Evolutionary conservation across 2,888 invertebrate genomes (phyloP).

Genomic region (Chamaedrilus cognettii): DNA sequence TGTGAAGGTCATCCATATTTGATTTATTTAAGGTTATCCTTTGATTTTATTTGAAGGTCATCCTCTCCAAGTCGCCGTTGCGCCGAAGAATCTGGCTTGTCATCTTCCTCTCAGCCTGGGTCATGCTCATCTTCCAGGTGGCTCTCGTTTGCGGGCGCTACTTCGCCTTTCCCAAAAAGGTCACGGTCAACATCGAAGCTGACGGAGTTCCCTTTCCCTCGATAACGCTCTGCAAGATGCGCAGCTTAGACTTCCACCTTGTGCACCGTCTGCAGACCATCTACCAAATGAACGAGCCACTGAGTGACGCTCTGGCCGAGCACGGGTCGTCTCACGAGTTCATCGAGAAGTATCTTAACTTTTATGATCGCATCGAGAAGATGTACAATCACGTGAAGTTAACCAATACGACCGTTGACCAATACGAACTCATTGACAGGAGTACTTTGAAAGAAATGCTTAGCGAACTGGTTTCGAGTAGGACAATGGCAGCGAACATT

Average conservation of each 20-base stretch:
- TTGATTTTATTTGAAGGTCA: no score
- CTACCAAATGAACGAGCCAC: no score
- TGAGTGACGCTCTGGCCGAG: no score
- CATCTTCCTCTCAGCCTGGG: constrained; percentile 35
- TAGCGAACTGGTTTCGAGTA: constrained; percentile 36
- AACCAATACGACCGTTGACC: constrained; percentile 32
- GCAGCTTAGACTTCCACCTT: constrained; percentile 37
- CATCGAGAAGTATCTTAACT: constrained; percentile 29
- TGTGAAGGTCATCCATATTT: no score
- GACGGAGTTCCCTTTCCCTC: constrained; percentile 38
- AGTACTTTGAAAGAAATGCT: constrained; percentile 32
- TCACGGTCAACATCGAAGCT: constrained; percentile 38
- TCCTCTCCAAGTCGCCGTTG: constrained; percentile 32
- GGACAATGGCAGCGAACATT: constrained; percentile 35
- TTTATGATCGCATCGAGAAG: no score
- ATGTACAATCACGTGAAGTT: no score
- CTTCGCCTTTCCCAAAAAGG: constrained; percentile 38
- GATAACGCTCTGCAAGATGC: constrained; percentile 39
- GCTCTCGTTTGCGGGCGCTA: constrained; percentile 35
- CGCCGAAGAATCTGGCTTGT: constrained; percentile 34
- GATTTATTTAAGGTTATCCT: no score
- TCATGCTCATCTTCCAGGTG: constrained; percentile 39
- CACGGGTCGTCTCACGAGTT: constrained; percentile 31
- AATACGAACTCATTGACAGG: constrained; percentile 30
- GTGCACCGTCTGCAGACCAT: constrained; percentile 25